phyloP scores from a whole-genome alignment of 1,140 invertebrate genomes.

The Bombus affinis region DNA sequence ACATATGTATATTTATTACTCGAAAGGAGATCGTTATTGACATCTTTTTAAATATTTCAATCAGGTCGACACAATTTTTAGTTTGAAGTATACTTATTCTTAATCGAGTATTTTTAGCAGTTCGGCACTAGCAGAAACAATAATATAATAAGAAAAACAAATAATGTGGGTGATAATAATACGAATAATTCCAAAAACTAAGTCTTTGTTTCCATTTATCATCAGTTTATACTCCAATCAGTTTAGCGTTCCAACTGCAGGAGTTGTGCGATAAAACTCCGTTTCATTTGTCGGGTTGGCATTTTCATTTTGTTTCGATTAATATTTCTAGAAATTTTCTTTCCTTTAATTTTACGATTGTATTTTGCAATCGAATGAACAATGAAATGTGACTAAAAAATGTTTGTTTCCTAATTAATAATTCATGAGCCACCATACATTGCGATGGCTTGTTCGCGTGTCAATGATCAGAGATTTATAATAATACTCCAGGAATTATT shows the following conservation, averaged over 20 bases:
- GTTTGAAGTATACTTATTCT: not conserved
- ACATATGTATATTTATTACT: not conserved
- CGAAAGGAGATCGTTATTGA: not conserved
- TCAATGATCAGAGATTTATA: not conserved
- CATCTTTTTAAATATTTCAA: not conserved
- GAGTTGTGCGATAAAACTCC: conserved; percentile 34
- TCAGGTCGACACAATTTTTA: not conserved
- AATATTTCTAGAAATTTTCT: not conserved
- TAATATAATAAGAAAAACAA: not conserved
- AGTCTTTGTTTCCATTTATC: conserved; percentile 58
- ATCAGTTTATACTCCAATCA: not conserved
- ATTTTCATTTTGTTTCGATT: not conserved
- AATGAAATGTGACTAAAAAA: not conserved
- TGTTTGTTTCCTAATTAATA: too few relatives aligned
- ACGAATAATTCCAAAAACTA: not conserved
- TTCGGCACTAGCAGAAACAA: not conserved
- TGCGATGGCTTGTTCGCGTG: not conserved
- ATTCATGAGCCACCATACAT: not conserved
- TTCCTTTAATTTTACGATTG: not conserved
- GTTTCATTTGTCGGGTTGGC: not conserved
- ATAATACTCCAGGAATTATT: not conserved
- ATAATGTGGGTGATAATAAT: not conserved
- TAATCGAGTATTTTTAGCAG: not conserved
- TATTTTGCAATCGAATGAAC: not conserved
- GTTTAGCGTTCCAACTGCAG: conserved; percentile 12